These are phyloP conservation scores for Drosophila barbarae DNA, from an alignment of 2,888 invertebrate species.

Conservation along the genomic window DNA sequence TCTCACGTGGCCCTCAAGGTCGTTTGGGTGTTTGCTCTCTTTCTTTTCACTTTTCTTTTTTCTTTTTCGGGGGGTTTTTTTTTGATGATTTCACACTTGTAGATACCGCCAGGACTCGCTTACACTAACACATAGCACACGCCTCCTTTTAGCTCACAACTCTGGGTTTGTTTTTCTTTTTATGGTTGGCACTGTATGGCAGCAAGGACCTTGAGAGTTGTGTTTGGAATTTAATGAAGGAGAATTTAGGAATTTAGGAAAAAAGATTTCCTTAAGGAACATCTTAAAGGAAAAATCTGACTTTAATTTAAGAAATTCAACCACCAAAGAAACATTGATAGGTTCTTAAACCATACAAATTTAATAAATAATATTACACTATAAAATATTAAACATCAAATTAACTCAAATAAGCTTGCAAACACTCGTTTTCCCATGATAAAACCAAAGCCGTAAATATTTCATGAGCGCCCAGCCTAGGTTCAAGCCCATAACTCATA, in stretches of 20 bases:
- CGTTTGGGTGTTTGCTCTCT: conserved; percentile 45
- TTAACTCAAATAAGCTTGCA: not conserved
- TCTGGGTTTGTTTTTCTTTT: conserved; percentile 25
- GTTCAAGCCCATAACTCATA: conserved; percentile 15
- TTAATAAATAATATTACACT: not conserved
- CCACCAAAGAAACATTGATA: too few relatives aligned
- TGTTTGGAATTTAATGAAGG: conserved; percentile 20
- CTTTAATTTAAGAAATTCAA: not conserved
- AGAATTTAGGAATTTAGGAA: not conserved
- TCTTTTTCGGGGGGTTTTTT: conserved; percentile 4
- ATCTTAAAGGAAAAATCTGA: not conserved
- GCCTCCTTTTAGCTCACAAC: conserved; percentile 49
- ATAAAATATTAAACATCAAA: not conserved
- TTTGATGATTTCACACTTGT: conserved; percentile 66
- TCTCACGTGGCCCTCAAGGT: conserved; percentile 65
- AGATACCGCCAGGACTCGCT: conserved; percentile 30
- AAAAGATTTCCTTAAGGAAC: not conserved
- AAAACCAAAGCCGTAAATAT: conserved; percentile 15
- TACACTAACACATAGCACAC: conserved; percentile 40
- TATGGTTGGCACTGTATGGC: conserved; percentile 32
- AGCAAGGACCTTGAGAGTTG: conserved; percentile 32
- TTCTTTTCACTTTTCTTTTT: conserved; percentile 4
- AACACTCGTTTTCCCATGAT: not conserved
- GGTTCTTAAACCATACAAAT: not conserved
- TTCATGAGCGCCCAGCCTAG: not conserved